These are phyloP conservation scores for Syrista parreyssii DNA, from an alignment of 2,888 invertebrate species.

Conservation along the genomic window DNA sequence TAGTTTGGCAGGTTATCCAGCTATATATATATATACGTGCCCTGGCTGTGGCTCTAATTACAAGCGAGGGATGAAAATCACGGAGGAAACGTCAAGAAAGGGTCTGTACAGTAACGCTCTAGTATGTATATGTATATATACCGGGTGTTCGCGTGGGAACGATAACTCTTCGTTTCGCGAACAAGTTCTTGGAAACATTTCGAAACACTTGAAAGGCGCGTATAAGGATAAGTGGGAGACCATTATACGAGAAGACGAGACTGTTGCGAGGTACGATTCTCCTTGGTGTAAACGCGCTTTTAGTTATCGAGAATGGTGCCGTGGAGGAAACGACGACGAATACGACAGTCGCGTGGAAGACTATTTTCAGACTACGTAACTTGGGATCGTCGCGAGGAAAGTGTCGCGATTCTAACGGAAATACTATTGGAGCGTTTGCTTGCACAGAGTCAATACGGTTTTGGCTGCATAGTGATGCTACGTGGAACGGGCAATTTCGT, in stretches of 20 bases:
- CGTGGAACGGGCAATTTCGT: not conserved
- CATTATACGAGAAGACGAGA: not conserved
- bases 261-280: not conserved
- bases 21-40: not conserved
- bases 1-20: not conserved
- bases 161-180: not conserved
- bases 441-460: not conserved
- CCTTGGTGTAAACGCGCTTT: not conserved
- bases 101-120: not conserved
- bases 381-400: not conserved
- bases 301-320: not conserved
- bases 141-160: not conserved
- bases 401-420: not conserved
- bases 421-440: not conserved
- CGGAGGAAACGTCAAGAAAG: not conserved
- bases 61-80: not conserved
- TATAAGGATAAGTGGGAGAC: not conserved
- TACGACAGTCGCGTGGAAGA: not conserved
- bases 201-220: not conserved
- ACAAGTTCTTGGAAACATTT: not conserved
- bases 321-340: not conserved
- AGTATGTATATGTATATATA: not conserved
- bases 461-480: not conserved
- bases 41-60: not conserved
- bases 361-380: not conserved